Evolutionary conservation across 2,113 vertebrate species (phyloP).

Genomic region (Colaptes auratus): DNA sequence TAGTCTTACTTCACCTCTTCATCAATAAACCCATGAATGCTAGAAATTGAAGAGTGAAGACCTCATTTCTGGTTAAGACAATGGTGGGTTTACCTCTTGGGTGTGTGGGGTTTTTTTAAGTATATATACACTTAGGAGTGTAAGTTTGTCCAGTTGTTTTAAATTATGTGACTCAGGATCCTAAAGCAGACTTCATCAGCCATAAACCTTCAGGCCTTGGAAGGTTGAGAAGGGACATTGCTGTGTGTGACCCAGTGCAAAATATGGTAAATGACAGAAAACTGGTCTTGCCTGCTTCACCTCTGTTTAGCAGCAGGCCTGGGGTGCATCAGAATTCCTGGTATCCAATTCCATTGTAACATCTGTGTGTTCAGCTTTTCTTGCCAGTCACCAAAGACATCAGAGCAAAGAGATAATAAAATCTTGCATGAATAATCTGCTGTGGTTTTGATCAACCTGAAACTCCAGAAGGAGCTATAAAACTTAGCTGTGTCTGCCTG

Average conservation of each 20-base stretch:
- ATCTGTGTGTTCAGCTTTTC: background rate
- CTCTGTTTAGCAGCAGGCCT: background rate
- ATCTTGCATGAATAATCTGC: background rate
- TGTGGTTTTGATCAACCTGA: background rate
- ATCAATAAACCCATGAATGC: background rate
- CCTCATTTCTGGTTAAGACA: background rate
- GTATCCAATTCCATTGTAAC: background rate
- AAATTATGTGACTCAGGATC: background rate
- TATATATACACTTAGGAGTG: background rate
- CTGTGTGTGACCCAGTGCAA: background rate
- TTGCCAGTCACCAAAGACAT: background rate
- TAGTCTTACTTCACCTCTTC: background rate
- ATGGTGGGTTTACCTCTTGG: background rate
- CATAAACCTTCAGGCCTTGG: background rate
- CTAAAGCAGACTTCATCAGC: background rate
- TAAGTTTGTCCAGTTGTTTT: background rate
- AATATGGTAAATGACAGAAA: background rate
- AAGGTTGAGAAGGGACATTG: background rate
- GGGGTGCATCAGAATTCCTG: background rate
- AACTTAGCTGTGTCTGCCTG: background rate
- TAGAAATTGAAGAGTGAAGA: background rate
- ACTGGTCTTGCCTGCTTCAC: accelerated
- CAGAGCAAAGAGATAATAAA: background rate
- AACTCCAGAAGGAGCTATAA: background rate
- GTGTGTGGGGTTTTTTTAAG: background rate